A percentile compares a stretch with the other conserved stretches of the same genome.
These are phyloP conservation scores for Anhinga anhinga DNA, from an alignment of 2,113 vertebrate genomes.

Conservation along the genomic window DNA sequence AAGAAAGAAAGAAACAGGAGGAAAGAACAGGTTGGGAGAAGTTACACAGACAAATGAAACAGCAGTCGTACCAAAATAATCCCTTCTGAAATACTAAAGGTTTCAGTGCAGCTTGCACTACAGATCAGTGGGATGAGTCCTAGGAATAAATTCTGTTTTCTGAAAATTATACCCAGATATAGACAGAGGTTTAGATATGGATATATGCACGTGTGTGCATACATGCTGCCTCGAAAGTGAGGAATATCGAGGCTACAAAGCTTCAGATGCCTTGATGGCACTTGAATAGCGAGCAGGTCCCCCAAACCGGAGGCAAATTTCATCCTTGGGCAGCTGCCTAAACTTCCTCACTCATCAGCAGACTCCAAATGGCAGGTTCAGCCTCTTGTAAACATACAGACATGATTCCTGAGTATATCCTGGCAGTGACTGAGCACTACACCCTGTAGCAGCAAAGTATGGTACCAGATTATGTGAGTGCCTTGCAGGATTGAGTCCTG, in stretches of 20 bases:
- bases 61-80: neutral
- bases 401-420: neutral
- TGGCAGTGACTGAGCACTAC: neutral
- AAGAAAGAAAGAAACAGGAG: neutral
- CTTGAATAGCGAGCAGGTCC: neutral
- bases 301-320: neutral
- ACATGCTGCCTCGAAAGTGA: neutral
- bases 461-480: neutral
- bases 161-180: neutral
- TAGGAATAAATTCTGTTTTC: neutral
- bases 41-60: neutral
- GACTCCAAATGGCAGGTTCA: neutral
- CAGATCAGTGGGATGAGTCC: neutral
- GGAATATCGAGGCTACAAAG: neutral
- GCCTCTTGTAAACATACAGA: neutral
- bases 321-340: neutral
- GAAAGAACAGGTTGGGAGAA: neutral
- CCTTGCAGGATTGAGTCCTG: neutral
- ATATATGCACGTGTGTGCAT: rapidly evolving
- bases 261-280: neutral
- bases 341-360: neutral
- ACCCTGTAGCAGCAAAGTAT: neutral
- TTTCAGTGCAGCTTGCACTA: neutral
- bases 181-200: neutral
- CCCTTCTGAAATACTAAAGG: neutral